Conservation (phyloP, 2,888 invertebrate species). For the Sminthurinus aureus region DNA sequence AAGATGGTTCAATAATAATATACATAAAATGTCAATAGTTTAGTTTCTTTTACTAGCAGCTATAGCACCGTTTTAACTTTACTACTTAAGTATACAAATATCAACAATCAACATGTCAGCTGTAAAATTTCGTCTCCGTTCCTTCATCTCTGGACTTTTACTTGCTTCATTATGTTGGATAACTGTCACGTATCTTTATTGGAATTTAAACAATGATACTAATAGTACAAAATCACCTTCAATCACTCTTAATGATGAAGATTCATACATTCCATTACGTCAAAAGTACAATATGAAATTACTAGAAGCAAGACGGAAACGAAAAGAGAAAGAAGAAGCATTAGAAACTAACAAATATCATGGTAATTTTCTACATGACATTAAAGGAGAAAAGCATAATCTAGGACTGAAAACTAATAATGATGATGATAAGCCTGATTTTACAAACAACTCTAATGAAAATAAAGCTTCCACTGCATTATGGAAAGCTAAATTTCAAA, state of each 20-base stretch:
- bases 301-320: neutral
- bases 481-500: conserved; percentile 53
- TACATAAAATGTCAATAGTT: too few species aligned
- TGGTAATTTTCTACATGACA: too few species aligned
- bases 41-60: too few species aligned
- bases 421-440: neutral
- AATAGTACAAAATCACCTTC: neutral
- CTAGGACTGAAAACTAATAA: conserved; percentile 13
- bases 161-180: conserved; percentile 80
- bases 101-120: conserved; percentile 21
- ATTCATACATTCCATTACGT: conserved; percentile 38
- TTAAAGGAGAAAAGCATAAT: conserved; percentile 4
- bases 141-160: conserved; percentile 76
- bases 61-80: too few species aligned
- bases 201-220: conserved; percentile 50
- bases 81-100: too few species aligned
- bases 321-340: neutral
- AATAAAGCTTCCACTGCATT: conserved; percentile 30
- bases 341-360: too few species aligned
- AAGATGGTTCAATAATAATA: too few species aligned
- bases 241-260: neutral
- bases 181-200: conserved; percentile 75
- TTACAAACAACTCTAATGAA: too few species aligned
- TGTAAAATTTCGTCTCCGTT: conserved; percentile 63
- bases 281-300: conserved; percentile 22